A percentile compares a stretch with the other conserved stretches of the same genome.
Evolutionary conservation across 2,797 vertebrate species (phyloP).

Genomic region (Rhinatrema bivittatum): DNA sequence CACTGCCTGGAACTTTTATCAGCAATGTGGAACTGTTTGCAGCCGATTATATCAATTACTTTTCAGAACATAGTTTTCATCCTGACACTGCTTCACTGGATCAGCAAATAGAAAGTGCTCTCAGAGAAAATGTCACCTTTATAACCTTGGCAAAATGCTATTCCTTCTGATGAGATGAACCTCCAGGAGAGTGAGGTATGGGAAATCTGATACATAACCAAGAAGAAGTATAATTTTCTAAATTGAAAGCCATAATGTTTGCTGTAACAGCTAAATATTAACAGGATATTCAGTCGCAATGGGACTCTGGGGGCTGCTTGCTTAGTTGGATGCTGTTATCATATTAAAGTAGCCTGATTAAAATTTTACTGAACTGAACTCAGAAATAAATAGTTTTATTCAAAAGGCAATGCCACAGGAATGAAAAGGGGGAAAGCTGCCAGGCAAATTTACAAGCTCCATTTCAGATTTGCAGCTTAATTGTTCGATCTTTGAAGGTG

Average conservation of each 20-base stretch:
- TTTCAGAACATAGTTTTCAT: constrained; percentile 52
- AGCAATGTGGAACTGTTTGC: constrained; percentile 11
- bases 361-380: constrained; percentile 38
- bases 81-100: constrained; percentile 45
- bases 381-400: constrained; percentile 37
- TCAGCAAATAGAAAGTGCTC: constrained; percentile 53
- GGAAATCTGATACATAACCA: constrained; percentile 33
- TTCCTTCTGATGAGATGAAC: constrained; percentile 36
- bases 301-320: constrained; percentile 24
- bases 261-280: constrained; percentile 41
- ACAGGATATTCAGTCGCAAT: constrained; percentile 25
- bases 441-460: no score
- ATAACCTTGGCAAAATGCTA: constrained; percentile 41
- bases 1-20: constrained; percentile 19
- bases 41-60: constrained; percentile 47
- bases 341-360: constrained; percentile 39
- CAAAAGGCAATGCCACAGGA: constrained; percentile 19
- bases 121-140: constrained; percentile 51
- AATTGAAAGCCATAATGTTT: constrained; percentile 48
- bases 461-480: no score
- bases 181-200: constrained; percentile 20
- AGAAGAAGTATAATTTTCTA: constrained; percentile 47
- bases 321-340: constrained; percentile 22
- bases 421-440: no score
- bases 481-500: no score